Evolutionary conservation across 2,888 invertebrate genomes (phyloP), one percentile per base, ranked within the genome.

Genomic region (Drosophila glabriapex): DNA sequence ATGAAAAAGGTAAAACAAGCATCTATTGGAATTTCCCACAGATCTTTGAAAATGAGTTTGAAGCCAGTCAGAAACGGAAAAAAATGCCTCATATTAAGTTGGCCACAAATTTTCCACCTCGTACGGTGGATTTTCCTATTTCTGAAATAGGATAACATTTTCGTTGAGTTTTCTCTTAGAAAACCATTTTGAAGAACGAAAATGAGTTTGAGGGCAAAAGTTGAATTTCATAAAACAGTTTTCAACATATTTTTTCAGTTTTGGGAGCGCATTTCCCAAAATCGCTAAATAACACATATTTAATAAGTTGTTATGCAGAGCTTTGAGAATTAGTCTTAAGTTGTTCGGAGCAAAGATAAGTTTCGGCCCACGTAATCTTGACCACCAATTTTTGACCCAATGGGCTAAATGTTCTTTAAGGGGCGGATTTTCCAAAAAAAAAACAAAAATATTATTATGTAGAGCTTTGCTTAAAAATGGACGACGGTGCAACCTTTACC

Each of bases 401-500:
- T 50, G 50, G 28, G 19, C 10, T 19, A 1, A 12, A 50, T 50
- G 10, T 19, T 10, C 19, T n/a, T 25, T 25, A 28, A 6, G 2
- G 25, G 19, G 10, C 35, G 10, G 9, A 56, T 28, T 5, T 39
- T n/a, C 16, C 3, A 39, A 56, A 29, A 12, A 55, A 37, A 46
- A 25, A 28, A 28, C 19, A 2, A 46, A 9, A 7, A 3, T 16
- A 14, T 14, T 2, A 14, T 56, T 5, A 29, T n/a, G 16, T 56
- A 29, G 39, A 56, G 39, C 56, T 39, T 29, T 56, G 39, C n/a
- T 56, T 56, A n/a, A 7, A 39, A 39, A n/a, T 56, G 39, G 28
- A 56, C 55, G n/a, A 56, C 19, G 14, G n/a, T 56, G 56, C 29
- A 56, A 39, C 39, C 29, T 56, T 56, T 29, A 56, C 56, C 56